These are phyloP conservation scores for Catagonus wagneri DNA, from an alignment of 2,113 vertebrate genomes.

Conservation along the genomic window DNA sequence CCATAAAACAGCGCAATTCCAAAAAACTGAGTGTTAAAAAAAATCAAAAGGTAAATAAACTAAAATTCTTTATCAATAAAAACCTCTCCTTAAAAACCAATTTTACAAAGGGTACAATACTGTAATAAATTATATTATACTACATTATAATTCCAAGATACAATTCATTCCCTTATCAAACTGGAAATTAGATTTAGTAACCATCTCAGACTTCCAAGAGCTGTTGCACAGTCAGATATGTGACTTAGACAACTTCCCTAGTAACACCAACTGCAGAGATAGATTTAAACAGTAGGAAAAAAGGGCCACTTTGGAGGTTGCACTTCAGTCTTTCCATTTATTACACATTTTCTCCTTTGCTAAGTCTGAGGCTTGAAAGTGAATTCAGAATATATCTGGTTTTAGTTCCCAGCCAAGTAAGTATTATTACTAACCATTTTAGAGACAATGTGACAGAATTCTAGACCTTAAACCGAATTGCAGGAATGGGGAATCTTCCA, in stretches of 20 bases:
- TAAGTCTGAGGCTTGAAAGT: conserved; percentile 25
- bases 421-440: neutral
- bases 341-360: neutral
- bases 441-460: neutral
- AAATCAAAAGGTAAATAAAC: conserved; percentile 4
- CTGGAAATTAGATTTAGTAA: conserved; percentile 30
- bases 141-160: neutral
- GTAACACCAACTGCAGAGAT: neutral
- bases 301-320: neutral
- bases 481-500: neutral
- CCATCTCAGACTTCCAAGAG: neutral
- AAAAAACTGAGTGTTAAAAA: neutral
- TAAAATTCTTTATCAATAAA: neutral
- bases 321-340: neutral
- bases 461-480: neutral
- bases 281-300: neutral
- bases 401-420: neutral
- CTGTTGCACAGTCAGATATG: neutral
- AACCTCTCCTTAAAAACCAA: neutral
- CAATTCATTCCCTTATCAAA: conserved; percentile 25
- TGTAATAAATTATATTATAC: conserved; percentile 9
- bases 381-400: neutral
- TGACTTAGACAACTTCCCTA: neutral
- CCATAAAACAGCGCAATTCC: neutral
- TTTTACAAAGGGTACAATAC: conserved; percentile 5